These are phyloP conservation scores for Embidobia sp. DNA, from an alignment of 2,888 invertebrate genomes.

Conservation along the genomic window DNA sequence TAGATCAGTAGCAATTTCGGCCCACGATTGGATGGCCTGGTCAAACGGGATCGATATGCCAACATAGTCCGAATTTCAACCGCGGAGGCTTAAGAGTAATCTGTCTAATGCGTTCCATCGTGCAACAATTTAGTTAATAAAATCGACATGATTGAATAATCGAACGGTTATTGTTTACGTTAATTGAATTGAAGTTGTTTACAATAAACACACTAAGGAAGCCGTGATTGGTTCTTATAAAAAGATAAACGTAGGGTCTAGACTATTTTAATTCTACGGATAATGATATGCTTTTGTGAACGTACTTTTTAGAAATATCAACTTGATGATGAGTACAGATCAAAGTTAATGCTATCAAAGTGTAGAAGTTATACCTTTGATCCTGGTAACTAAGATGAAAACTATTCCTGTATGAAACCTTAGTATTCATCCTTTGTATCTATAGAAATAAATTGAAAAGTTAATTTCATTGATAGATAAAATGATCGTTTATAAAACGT, in stretches of 20 bases:
- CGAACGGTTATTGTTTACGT: neutral
- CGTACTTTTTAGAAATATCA: conserved; percentile 11
- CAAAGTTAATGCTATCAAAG: conserved; percentile 26
- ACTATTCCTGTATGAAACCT: conserved; percentile 11
- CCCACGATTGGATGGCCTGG: too few relatives aligned
- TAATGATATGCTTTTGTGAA: neutral
- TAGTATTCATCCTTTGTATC: neutral
- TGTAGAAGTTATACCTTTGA: conserved; percentile 23
- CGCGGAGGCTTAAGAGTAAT: conserved; percentile 12
- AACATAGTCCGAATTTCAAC: conserved; percentile 11
- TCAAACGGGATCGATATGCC: conserved; percentile 17
- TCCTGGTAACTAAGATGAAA: conserved; percentile 8
- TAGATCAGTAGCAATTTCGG: too few relatives aligned
- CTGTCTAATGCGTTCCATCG: conserved; percentile 24
- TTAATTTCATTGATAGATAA: too few relatives aligned
- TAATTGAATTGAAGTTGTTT: conserved; percentile 18
- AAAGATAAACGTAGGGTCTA: too few relatives aligned
- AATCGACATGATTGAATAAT: neutral
- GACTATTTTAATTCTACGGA: too few relatives aligned
- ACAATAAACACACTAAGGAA: too few relatives aligned
- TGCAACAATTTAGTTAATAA: conserved; percentile 28
- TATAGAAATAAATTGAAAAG: neutral
- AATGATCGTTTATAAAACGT: too few relatives aligned
- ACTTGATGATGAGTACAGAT: conserved; percentile 24
- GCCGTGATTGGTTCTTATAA: too few relatives aligned